A percentile compares a stretch with the other conserved stretches of the same genome.
These are phyloP conservation scores for Meteorus cinctellus DNA, from an alignment of 2,888 invertebrate genomes.

Conservation along the genomic window DNA sequence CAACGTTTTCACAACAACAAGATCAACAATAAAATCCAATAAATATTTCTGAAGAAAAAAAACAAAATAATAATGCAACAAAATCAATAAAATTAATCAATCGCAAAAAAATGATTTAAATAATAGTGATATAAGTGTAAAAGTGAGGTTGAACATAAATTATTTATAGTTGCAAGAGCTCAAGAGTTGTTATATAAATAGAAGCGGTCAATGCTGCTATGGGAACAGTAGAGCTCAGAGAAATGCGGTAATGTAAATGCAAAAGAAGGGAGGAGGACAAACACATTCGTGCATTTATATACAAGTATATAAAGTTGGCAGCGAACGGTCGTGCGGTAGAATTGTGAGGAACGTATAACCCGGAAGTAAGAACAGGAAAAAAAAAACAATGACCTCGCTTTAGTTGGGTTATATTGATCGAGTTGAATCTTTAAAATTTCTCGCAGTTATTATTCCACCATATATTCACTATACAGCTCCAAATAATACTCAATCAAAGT, in stretches of 20 bases:
- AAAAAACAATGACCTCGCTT: slow-evolving; percentile 15
- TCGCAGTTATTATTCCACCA: neutral
- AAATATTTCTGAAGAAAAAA: neutral
- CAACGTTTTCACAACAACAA: too few relatives aligned
- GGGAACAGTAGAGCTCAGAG: slow-evolving; percentile 60
- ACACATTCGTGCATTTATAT: neutral
- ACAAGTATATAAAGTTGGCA: slow-evolving; percentile 2
- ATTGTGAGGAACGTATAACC: slow-evolving; percentile 10
- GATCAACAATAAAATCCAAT: too few relatives aligned
- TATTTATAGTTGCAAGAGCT: slow-evolving; percentile 39
- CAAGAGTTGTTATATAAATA: slow-evolving; percentile 67
- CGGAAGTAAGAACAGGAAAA: neutral
- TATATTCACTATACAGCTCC: neutral
- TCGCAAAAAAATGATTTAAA: neutral
- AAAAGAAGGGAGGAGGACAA: neutral
- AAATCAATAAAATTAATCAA: neutral
- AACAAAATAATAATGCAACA: neutral
- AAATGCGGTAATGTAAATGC: slow-evolving; percentile 6
- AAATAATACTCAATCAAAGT: neutral
- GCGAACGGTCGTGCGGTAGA: neutral
- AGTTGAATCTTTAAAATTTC: slow-evolving; percentile 26
- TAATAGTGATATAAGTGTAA: slow-evolving; percentile 15
- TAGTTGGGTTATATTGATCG: slow-evolving; percentile 31
- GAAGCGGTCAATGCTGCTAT: slow-evolving; percentile 72
- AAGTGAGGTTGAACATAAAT: slow-evolving; percentile 47